phyloP scores from a whole-genome alignment of 1,140 invertebrate genomes.

The Caerostris darwini region DNA sequence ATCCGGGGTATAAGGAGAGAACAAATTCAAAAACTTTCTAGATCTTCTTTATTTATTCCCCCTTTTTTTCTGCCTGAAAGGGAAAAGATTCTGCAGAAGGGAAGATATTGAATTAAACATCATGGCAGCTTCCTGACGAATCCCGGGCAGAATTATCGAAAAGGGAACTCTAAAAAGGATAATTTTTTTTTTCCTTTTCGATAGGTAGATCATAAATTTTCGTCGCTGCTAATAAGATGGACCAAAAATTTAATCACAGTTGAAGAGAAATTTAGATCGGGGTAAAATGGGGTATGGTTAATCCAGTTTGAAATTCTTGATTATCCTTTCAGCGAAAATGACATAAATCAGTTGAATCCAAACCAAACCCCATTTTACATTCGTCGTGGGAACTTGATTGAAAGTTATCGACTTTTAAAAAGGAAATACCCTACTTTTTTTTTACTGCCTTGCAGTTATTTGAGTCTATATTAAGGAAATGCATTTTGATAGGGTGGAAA shows the following conservation, averaged over 20 bases:
- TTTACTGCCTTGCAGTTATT: not conserved
- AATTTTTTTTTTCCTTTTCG: not conserved
- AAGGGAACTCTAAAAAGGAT: too few species aligned
- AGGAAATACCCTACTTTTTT: constrained; percentile 14
- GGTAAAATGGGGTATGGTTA: constrained; percentile 4
- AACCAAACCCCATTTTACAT: not conserved
- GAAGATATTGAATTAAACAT: constrained; percentile 12
- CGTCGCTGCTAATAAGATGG: not conserved
- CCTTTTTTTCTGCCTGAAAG: not conserved
- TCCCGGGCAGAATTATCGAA: not conserved
- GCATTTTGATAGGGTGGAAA: constrained; percentile 4
- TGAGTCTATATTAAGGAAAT: constrained; percentile 7
- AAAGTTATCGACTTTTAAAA: constrained; percentile 36
- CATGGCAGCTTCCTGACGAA: not conserved
- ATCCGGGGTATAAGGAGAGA: not conserved
- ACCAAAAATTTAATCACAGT: not conserved
- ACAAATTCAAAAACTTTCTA: constrained; percentile 11
- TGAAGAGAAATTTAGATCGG: not conserved
- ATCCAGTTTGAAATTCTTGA: constrained; percentile 19
- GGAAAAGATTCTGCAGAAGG: not conserved
- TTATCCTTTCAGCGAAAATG: constrained; percentile 22
- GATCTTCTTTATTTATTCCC: not conserved
- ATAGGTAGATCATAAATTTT: not conserved
- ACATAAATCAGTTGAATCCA: constrained; percentile 13
- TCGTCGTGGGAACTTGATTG: not conserved